Conservation (phyloP, 30 jellyfish, hydroid and myxozoan genomes). For the Chrysaora quinquecirrha region DNA sequence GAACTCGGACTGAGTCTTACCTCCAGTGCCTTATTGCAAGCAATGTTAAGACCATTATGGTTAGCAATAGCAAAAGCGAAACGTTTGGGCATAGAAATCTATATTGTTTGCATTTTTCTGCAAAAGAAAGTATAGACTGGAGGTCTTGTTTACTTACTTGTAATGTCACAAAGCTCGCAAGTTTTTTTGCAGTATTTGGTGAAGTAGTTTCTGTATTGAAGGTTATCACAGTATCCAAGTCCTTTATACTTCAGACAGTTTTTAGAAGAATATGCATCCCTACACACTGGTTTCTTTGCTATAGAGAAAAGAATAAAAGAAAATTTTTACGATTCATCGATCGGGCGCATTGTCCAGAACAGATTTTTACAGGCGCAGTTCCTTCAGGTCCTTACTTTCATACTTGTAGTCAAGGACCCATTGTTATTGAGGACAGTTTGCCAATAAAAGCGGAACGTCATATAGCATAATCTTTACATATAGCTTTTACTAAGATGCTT, state of each 20-base stretch:
- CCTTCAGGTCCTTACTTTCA: not conserved
- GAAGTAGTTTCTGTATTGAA: conserved; percentile 27
- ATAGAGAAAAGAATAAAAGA: not conserved
- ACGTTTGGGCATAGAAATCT: not conserved
- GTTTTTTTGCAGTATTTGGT: conserved; percentile 47
- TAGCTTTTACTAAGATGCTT: too few relatives aligned
- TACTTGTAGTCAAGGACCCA: not conserved
- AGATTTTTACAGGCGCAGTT: not conserved
- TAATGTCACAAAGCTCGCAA: conserved; percentile 52
- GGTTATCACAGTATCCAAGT: conserved; percentile 40
- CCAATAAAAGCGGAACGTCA: not conserved
- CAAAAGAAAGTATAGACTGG: too few relatives aligned
- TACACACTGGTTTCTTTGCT: conserved; percentile 28
- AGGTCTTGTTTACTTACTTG: too few relatives aligned
- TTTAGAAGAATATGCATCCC: not conserved
- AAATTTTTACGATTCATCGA: not conserved
- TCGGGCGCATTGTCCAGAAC: not conserved
- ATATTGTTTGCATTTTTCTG: not conserved
- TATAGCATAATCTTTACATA: too few relatives aligned
- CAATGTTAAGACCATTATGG: too few relatives aligned
- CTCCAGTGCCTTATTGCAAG: too few relatives aligned
- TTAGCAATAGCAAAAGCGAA: not conserved
- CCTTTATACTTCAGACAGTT: conserved; percentile 22
- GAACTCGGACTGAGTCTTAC: too few relatives aligned
- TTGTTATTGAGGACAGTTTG: not conserved